phyloP scores from a whole-genome alignment of 2,797 vertebrate genomes.

The Urophycis tenuis region DNA sequence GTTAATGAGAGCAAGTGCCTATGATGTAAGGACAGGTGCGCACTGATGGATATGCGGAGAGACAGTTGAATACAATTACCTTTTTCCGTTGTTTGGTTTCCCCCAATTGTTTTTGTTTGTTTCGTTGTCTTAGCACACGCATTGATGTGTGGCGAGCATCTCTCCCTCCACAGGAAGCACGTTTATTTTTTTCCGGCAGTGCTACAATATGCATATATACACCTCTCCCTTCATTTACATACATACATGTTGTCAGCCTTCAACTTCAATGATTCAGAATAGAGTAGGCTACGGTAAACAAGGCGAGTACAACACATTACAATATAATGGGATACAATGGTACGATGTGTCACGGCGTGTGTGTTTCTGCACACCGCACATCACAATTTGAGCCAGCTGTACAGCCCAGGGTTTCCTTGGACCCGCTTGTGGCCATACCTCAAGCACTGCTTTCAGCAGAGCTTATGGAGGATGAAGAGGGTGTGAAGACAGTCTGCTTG shows the following conservation, averaged over 20 bases:
- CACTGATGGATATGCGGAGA: constrained; percentile 58
- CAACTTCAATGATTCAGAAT: neutral
- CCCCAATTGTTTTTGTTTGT: constrained; percentile 41
- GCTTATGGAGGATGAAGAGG: constrained; percentile 24
- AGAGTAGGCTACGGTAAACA: too few relatives aligned
- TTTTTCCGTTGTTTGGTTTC: constrained; percentile 41
- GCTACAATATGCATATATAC: neutral
- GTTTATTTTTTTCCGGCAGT: neutral
- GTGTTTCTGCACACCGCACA: neutral
- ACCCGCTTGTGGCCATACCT: neutral
- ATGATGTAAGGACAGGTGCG: constrained; percentile 59
- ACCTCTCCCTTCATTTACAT: neutral
- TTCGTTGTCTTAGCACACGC: constrained; percentile 26
- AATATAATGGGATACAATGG: neutral
- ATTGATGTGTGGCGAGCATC: constrained; percentile 31
- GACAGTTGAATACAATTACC: constrained; percentile 61
- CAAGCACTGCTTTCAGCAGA: neutral
- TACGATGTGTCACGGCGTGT: neutral
- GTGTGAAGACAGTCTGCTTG: constrained; percentile 48
- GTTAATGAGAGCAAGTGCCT: constrained; percentile 58
- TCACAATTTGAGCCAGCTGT: neutral
- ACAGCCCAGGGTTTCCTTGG: neutral
- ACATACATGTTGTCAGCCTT: neutral
- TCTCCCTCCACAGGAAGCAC: neutral
- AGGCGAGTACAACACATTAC: neutral